These are phyloP conservation scores for Distichodus sexfasciatus DNA, from an alignment of 2,797 vertebrate species.

Conservation along the genomic window DNA sequence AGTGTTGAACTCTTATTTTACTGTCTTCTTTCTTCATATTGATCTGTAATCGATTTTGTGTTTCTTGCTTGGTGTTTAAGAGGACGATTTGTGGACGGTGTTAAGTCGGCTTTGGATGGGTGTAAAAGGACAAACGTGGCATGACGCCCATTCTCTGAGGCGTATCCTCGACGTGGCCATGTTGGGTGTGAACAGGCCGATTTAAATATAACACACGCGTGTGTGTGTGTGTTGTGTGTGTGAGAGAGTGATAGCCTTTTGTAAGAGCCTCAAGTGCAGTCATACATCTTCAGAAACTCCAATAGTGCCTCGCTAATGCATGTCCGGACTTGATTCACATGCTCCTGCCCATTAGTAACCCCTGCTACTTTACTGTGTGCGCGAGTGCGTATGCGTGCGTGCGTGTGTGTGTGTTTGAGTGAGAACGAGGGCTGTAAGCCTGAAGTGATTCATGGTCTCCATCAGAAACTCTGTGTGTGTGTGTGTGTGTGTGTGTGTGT, in stretches of 20 bases:
- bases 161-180: not conserved
- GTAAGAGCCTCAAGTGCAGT: slow-evolving; percentile 38
- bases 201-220: not conserved
- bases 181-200: slow-evolving; percentile 9
- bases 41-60: not conserved
- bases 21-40: too few species aligned
- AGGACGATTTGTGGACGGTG: not conserved
- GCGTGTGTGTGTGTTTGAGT: not conserved
- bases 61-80: not conserved
- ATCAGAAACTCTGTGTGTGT: slow-evolving; percentile 2
- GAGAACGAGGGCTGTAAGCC: slow-evolving; percentile 14
- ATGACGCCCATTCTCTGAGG: not conserved
- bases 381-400: not conserved
- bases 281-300: slow-evolving; percentile 65
- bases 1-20: too few species aligned
- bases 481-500: slow-evolving; percentile 15
- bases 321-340: slow-evolving; percentile 53
- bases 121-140: not conserved
- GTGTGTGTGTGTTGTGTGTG: not conserved
- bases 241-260: not conserved
- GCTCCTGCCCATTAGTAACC: slow-evolving; percentile 50
- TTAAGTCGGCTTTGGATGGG: not conserved
- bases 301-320: slow-evolving; percentile 57
- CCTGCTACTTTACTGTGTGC: slow-evolving; percentile 19
- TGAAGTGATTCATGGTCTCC: slow-evolving; percentile 31